phyloP scores from a whole-genome alignment of 1,140 invertebrate genomes.

The Linepithema humile region DNA sequence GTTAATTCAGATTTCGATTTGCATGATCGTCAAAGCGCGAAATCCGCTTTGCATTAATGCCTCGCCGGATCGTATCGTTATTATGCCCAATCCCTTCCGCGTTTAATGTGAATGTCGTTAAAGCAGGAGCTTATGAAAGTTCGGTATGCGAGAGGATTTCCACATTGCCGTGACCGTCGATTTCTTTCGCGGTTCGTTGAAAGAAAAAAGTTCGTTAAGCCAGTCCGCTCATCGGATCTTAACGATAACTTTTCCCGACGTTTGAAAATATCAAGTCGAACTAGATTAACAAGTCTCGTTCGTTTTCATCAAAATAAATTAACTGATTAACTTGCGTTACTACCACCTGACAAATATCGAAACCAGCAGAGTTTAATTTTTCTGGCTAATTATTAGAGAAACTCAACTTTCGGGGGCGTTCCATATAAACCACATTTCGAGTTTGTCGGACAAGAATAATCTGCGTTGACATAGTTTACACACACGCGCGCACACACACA shows the following conservation, averaged over 20 bases:
- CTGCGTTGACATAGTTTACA: too few relatives aligned
- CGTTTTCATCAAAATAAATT: too few relatives aligned
- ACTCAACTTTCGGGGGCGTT: too few relatives aligned
- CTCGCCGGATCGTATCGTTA: not conserved
- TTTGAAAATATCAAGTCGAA: not conserved
- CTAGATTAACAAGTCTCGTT: not conserved
- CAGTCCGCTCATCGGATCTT: not conserved
- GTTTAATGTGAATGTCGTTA: constrained; percentile 37
- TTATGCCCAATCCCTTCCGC: not conserved
- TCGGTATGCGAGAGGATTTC: not conserved
- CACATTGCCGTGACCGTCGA: not conserved
- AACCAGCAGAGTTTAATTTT: too few relatives aligned
- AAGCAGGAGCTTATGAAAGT: constrained; percentile 43
- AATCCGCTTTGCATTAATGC: not conserved
- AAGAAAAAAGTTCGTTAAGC: constrained; percentile 19
- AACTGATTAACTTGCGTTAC: too few relatives aligned
- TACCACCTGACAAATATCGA: too few relatives aligned
- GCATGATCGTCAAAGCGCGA: too few relatives aligned
- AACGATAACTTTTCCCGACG: not conserved
- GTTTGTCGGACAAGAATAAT: not conserved
- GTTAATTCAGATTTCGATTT: not conserved
- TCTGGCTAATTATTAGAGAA: too few relatives aligned
- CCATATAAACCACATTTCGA: too few relatives aligned
- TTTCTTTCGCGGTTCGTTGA: not conserved
- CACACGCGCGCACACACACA: too few relatives aligned